Evolutionary conservation across 2,888 invertebrate species (phyloP).

Genomic region (Sclerodermus sp.): DNA sequence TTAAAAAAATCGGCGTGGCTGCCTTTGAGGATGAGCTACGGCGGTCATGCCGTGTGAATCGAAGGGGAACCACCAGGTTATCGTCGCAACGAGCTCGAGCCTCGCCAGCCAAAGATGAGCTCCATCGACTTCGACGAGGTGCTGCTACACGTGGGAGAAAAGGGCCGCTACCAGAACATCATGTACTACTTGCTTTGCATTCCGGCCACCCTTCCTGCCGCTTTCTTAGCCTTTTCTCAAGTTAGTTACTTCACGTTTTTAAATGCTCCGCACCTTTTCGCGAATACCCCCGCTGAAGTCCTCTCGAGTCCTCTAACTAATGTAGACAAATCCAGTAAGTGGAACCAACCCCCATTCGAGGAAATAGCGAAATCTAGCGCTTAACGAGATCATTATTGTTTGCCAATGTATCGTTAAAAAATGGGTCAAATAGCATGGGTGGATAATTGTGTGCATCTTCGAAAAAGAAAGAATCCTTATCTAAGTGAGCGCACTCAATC

Average conservation of each 20-base stretch:
- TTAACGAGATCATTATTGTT: too few relatives aligned
- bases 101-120: constrained; percentile 46
- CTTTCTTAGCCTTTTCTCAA: constrained; percentile 69
- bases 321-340: too few relatives aligned
- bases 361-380: too few relatives aligned
- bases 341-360: too few relatives aligned
- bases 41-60: constrained; percentile 48
- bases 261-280: too few relatives aligned
- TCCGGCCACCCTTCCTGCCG: constrained; percentile 67
- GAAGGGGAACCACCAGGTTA: constrained; percentile 25
- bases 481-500: too few relatives aligned
- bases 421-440: too few relatives aligned
- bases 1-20: constrained; percentile 12
- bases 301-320: too few relatives aligned
- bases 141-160: constrained; percentile 64
- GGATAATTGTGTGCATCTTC: too few relatives aligned
- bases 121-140: constrained; percentile 64
- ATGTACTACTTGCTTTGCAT: constrained; percentile 68
- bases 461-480: too few relatives aligned
- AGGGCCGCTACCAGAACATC: constrained; percentile 67
- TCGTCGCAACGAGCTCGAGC: constrained; percentile 22
- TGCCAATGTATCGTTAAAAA: too few relatives aligned
- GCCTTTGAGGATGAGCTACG: constrained; percentile 24
- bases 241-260: constrained; percentile 57
- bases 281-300: too few relatives aligned